Conservation (phyloP, 2,888 invertebrate species). For the Brachypalpus laphriformis region DNA sequence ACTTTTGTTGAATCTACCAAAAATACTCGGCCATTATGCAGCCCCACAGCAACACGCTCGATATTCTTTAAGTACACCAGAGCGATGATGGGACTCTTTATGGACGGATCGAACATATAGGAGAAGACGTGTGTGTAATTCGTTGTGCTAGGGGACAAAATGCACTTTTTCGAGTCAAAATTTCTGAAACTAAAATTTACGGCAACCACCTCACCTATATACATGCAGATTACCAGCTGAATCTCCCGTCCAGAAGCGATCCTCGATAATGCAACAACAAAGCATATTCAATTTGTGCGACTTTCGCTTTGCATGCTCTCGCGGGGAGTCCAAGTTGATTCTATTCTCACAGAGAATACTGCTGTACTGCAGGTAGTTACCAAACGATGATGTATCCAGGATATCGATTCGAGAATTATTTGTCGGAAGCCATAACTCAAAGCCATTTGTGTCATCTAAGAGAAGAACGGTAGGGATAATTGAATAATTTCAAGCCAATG, state of each 20-base stretch:
- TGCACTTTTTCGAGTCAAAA: neutral
- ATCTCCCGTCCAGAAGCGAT: conserved; percentile 95
- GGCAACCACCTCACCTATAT: conserved; percentile 85
- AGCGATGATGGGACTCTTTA: conserved; percentile 87
- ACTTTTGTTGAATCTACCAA: conserved; percentile 86
- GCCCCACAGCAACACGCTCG: conserved; percentile 91
- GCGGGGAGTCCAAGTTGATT: conserved; percentile 76
- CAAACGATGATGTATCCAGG: conserved; percentile 84
- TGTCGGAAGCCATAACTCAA: conserved; percentile 91
- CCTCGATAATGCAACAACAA: conserved; percentile 87
- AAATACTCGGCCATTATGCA: conserved; percentile 91
- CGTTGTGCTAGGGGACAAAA: conserved; percentile 81
- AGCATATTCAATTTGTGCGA: conserved; percentile 80
- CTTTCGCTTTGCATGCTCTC: conserved; percentile 72
- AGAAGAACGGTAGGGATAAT: neutral
- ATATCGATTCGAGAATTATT: conserved; percentile 87
- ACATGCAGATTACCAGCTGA: conserved; percentile 92
- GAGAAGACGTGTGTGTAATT: conserved; percentile 86
- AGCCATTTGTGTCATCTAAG: conserved; percentile 84
- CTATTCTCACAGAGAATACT: conserved; percentile 81
- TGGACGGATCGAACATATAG: conserved; percentile 88
- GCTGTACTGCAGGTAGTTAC: conserved; percentile 86
- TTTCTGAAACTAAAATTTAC: neutral
- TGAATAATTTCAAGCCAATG: neutral
- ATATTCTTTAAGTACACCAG: conserved; percentile 87